phyloP scores from a whole-genome alignment of 2,797 vertebrate genomes.

The Sparidentex hasta region DNA sequence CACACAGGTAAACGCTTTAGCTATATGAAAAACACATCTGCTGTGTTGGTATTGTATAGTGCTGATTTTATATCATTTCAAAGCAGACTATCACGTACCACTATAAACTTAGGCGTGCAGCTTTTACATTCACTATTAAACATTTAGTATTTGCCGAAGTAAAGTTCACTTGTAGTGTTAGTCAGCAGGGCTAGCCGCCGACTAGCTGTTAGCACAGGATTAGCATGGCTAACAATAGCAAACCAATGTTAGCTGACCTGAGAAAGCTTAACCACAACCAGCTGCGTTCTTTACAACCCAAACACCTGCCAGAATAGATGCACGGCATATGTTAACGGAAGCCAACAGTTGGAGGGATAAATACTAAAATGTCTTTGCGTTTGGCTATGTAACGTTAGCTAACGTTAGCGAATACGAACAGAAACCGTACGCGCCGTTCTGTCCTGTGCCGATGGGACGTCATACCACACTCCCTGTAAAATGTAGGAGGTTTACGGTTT shows the following conservation, averaged over 20 bases:
- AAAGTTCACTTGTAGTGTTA: constrained; percentile 65
- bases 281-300: rapidly evolving
- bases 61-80: rapidly evolving
- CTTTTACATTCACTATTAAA: not conserved
- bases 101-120: not conserved
- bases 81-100: rapidly evolving
- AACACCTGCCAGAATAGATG: rapidly evolving
- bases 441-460: constrained; percentile 17
- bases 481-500: rapidly evolving
- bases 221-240: constrained; percentile 54
- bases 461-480: constrained; percentile 17
- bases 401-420: constrained; percentile 50
- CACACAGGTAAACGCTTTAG: constrained; percentile 64
- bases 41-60: rapidly evolving
- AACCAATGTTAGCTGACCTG: not conserved
- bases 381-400: constrained; percentile 33
- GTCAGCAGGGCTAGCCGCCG: constrained; percentile 34
- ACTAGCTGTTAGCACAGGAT: constrained; percentile 60
- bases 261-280: not conserved
- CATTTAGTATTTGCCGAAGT: constrained; percentile 34
- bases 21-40: not conserved
- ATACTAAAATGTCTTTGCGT: not conserved
- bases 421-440: constrained; percentile 33
- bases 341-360: no score
- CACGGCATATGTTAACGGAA: rapidly evolving